A percentile compares a stretch with the other conserved stretches of the same genome.
These are phyloP conservation scores for Spermophilus dauricus DNA, from an alignment of 2,113 vertebrate genomes.

Conservation along the genomic window DNA sequence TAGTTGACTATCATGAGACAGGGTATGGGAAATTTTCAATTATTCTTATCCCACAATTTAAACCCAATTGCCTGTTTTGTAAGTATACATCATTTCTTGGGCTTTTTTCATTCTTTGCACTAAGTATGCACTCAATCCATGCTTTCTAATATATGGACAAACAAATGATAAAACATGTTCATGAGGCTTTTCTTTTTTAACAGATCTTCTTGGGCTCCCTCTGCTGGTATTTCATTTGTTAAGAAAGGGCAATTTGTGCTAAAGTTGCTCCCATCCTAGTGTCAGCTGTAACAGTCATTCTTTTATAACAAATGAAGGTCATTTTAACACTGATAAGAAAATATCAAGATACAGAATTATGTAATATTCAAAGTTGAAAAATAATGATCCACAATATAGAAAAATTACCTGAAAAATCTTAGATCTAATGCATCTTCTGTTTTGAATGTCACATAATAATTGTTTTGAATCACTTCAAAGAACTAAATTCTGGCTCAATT, in stretches of 20 bases:
- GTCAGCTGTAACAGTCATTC: not conserved
- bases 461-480: constrained; percentile 45
- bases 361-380: constrained; percentile 22
- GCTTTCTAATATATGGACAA: not conserved
- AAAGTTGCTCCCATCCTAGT: not conserved
- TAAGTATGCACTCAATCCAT: not conserved
- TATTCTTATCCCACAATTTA: constrained; percentile 35
- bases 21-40: not conserved
- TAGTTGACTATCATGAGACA: not conserved
- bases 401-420: constrained; percentile 47
- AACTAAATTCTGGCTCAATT: constrained; percentile 38
- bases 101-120: not conserved
- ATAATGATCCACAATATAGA: not conserved
- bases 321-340: constrained; percentile 9
- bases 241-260: not conserved
- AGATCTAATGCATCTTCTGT: not conserved
- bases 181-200: not conserved
- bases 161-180: constrained; percentile 10
- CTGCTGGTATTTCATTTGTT: constrained; percentile 69
- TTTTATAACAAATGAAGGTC: constrained; percentile 31
- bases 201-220: constrained; percentile 78
- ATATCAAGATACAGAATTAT: not conserved
- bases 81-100: not conserved
- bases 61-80: not conserved
- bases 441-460: constrained; percentile 27